phyloP scores from a whole-genome alignment of 30 jellyfish, hydroid and myxozoan genomes.

The Catostylus mosaicus region DNA sequence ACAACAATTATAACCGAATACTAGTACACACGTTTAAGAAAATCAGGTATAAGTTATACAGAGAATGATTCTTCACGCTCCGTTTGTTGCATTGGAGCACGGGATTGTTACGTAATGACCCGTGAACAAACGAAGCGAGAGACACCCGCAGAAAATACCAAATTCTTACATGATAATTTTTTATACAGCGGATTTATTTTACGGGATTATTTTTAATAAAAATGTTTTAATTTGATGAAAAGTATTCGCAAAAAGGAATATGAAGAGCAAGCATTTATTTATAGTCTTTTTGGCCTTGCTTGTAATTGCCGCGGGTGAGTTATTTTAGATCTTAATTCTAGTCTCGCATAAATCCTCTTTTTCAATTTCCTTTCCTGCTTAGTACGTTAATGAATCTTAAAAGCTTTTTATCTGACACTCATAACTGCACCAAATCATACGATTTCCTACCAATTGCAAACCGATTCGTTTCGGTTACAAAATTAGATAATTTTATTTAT shows the following conservation, averaged over 20 bases:
- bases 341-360: too few relatives aligned
- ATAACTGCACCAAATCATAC: too few relatives aligned
- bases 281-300: slow-evolving; percentile 8
- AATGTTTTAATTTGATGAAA: neutral
- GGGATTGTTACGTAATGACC: slow-evolving; percentile 59
- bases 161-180: neutral
- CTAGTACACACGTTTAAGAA: neutral
- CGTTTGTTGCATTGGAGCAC: slow-evolving; percentile 11
- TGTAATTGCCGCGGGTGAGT: slow-evolving; percentile 4
- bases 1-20: slow-evolving; percentile 16
- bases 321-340: too few relatives aligned
- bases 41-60: slow-evolving; percentile 40
- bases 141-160: slow-evolving; percentile 23
- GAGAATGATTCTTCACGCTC: slow-evolving; percentile 60
- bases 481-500: too few relatives aligned
- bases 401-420: too few relatives aligned
- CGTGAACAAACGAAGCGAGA: slow-evolving; percentile 34
- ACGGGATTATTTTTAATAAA: neutral
- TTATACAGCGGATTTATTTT: neutral
- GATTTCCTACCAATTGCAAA: too few relatives aligned
- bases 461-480: too few relatives aligned
- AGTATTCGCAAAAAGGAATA: neutral
- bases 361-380: too few relatives aligned
- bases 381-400: too few relatives aligned
- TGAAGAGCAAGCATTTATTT: neutral